These are phyloP conservation scores for Ceratina australensis DNA, from an alignment of 1,140 invertebrate species.

Conservation along the genomic window DNA sequence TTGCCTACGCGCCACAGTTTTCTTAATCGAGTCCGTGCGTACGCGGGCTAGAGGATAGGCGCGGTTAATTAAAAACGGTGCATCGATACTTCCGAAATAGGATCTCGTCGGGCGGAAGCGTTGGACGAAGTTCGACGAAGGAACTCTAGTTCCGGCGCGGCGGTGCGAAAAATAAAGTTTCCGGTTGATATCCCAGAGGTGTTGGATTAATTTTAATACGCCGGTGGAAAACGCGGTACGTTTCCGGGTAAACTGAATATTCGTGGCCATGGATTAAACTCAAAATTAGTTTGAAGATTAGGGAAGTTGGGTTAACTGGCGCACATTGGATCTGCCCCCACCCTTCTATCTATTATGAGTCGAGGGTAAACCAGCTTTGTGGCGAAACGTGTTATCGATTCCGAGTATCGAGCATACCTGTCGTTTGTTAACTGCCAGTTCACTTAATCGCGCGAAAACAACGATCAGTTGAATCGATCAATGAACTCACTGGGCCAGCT, in stretches of 20 bases:
- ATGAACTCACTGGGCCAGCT: too few species aligned
- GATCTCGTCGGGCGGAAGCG: too few species aligned
- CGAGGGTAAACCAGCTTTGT: slow-evolving; percentile 39
- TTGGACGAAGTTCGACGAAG: too few species aligned
- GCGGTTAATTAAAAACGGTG: too few species aligned
- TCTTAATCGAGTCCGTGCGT: too few species aligned
- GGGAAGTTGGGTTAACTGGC: slow-evolving; percentile 63
- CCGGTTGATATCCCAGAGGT: neutral
- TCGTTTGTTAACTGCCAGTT: slow-evolving; percentile 8
- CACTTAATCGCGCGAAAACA: neutral
- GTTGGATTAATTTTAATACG: slow-evolving; percentile 18
- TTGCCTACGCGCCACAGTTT: too few species aligned
- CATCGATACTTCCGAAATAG: too few species aligned
- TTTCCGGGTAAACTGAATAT: slow-evolving; percentile 52
- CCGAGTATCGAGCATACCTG: slow-evolving; percentile 21
- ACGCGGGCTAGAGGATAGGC: too few species aligned
- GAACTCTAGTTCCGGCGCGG: neutral
- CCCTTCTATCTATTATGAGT: slow-evolving; percentile 42
- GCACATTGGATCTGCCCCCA: slow-evolving; percentile 20
- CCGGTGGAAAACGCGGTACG: slow-evolving; percentile 12
- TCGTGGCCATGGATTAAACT: slow-evolving; percentile 61
- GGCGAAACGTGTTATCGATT: slow-evolving; percentile 42
- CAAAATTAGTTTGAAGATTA: slow-evolving; percentile 68
- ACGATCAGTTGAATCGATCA: neutral
- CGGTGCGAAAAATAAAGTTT: neutral